These are phyloP conservation scores for Fissipunctia ypsillon DNA, from an alignment of 2,888 invertebrate species.

Conservation along the genomic window DNA sequence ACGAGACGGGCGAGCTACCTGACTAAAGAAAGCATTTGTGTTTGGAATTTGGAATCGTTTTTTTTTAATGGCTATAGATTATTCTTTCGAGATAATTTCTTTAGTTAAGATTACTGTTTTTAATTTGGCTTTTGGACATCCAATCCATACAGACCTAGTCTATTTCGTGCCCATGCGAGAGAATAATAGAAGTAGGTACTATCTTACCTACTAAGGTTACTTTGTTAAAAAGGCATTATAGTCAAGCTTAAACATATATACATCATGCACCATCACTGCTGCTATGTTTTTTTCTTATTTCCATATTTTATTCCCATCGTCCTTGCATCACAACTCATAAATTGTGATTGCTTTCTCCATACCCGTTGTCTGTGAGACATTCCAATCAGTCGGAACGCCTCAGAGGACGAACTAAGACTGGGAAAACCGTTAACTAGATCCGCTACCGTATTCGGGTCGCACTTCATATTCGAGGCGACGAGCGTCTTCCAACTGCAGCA, in stretches of 20 bases:
- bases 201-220: background rate
- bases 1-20: slow-evolving; percentile 12
- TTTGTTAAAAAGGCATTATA: background rate
- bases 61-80: background rate
- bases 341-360: slow-evolving; percentile 81
- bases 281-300: background rate
- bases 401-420: slow-evolving; percentile 72
- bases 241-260: background rate
- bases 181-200: background rate
- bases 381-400: slow-evolving; percentile 78
- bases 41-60: slow-evolving; percentile 2
- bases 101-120: background rate
- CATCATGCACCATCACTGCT: background rate
- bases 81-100: background rate
- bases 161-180: background rate
- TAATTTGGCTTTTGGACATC: background rate
- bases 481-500: slow-evolving; percentile 57
- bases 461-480: slow-evolving; percentile 69
- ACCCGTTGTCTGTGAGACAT: slow-evolving; percentile 77
- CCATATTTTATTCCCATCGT: slow-evolving; percentile 54
- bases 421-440: slow-evolving; percentile 77
- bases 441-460: slow-evolving; percentile 69
- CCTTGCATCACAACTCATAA: slow-evolving; percentile 73
- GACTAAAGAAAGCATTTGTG: background rate
- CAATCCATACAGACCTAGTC: background rate